Evolutionary conservation across 30 jellyfish, hydroid and myxozoan species (phyloP).

Genomic region (Rhopilema esculentum): DNA sequence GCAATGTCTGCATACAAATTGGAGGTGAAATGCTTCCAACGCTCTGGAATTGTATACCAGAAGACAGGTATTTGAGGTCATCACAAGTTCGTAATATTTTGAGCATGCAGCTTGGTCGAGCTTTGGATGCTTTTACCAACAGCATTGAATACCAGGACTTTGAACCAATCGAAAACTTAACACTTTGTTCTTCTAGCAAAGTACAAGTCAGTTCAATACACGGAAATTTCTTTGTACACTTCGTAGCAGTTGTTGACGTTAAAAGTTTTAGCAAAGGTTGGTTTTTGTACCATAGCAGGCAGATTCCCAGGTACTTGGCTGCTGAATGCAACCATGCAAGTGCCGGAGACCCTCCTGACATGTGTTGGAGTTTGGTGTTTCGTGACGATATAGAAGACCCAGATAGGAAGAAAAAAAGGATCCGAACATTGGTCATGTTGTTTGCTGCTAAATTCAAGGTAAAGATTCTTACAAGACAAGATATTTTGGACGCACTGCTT

Average conservation of each 20-base stretch:
- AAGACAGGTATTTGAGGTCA: constrained; percentile 5
- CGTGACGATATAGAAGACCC: neutral
- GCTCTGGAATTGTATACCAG: neutral
- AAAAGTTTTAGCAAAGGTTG: neutral
- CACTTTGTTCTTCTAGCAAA: neutral
- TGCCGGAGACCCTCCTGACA: neutral
- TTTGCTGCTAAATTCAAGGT: constrained; percentile 5
- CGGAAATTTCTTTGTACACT: neutral
- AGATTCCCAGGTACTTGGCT: neutral
- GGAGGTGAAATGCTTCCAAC: neutral
- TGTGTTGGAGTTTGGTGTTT: neutral
- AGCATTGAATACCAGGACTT: constrained; percentile 2
- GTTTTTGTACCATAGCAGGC: neutral
- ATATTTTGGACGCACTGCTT: neutral
- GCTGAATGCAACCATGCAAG: neutral
- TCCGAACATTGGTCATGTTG: neutral
- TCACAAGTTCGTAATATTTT: neutral
- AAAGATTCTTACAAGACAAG: neutral
- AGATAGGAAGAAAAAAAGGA: neutral
- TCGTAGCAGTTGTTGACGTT: neutral
- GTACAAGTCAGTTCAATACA: neutral
- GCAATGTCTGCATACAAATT: neutral
- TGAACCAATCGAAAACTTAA: neutral
- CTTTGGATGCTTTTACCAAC: neutral
- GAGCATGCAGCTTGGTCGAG: neutral